phyloP scores from a whole-genome alignment of 1,140 invertebrate genomes.

The Danaus melanippus region DNA sequence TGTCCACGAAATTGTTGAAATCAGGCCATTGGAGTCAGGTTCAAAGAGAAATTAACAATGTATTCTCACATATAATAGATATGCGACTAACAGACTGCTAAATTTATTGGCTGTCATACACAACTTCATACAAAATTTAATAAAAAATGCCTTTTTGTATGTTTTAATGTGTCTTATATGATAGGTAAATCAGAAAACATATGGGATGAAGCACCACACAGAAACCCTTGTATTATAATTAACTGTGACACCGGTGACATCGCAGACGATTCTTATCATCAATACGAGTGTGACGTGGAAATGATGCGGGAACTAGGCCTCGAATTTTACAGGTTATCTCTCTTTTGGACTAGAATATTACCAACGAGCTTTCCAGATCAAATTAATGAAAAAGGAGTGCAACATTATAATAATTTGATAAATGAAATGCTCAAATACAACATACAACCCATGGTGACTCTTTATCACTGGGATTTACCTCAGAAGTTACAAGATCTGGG shows the following conservation, averaged over 20 bases:
- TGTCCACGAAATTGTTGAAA: too few relatives aligned
- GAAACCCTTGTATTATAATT: slow-evolving; percentile 63
- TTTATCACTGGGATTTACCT: slow-evolving; percentile 80
- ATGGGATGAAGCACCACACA: slow-evolving; percentile 73
- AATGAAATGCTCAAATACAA: slow-evolving; percentile 71
- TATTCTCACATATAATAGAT: too few relatives aligned
- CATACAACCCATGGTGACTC: slow-evolving; percentile 74
- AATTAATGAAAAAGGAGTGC: slow-evolving; percentile 73
- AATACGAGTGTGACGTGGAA: slow-evolving; percentile 69
- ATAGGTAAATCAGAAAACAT: slow-evolving; percentile 73
- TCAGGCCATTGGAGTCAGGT: too few relatives aligned
- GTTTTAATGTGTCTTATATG: too few relatives aligned
- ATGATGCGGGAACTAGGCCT: slow-evolving; percentile 71
- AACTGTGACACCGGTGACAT: slow-evolving; percentile 71
- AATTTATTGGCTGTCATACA: too few relatives aligned
- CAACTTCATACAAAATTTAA: slow-evolving; percentile 8
- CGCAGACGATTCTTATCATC: slow-evolving; percentile 52
- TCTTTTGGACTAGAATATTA: slow-evolving; percentile 77
- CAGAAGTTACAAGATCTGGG: slow-evolving; percentile 75
- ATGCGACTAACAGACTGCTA: too few relatives aligned
- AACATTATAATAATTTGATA: slow-evolving; percentile 76
- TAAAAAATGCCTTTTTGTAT: too few relatives aligned
- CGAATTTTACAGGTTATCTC: slow-evolving; percentile 76
- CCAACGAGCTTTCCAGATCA: slow-evolving; percentile 73
- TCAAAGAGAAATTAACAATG: too few relatives aligned